A percentile compares a stretch with the other conserved stretches of the same genome.
Evolutionary conservation across 2,888 invertebrate species (phyloP).

Genomic region (Eurytoma adleriae): DNA sequence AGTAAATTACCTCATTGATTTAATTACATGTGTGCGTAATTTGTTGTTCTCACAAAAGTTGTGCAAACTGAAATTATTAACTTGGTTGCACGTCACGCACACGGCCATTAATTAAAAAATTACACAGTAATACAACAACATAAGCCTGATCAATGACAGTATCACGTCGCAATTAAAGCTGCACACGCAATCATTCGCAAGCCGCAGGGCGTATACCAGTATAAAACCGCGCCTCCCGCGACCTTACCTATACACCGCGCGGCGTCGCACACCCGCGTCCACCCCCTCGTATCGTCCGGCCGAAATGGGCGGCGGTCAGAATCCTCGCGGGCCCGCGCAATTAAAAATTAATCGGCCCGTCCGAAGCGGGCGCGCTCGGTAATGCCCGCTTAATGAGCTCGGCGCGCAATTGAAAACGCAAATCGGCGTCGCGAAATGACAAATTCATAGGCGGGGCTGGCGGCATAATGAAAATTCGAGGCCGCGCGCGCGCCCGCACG

Average conservation of each 20-base stretch:
- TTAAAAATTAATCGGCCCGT: background rate
- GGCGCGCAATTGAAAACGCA: slow-evolving; percentile 5
- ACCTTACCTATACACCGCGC: background rate
- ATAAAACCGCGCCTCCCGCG: too few relatives aligned
- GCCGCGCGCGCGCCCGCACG: background rate
- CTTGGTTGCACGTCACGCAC: too few relatives aligned
- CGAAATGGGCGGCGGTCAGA: background rate
- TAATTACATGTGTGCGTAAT: too few relatives aligned
- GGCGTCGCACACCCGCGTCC: background rate
- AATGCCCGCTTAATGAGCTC: slow-evolving; percentile 5
- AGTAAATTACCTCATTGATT: too few relatives aligned
- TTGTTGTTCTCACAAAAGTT: too few relatives aligned
- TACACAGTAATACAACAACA: background rate
- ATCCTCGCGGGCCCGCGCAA: background rate
- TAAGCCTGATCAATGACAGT: too few relatives aligned
- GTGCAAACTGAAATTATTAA: too few relatives aligned
- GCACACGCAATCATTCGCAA: too few relatives aligned
- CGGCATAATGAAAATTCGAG: slow-evolving; percentile 34
- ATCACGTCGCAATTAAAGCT: too few relatives aligned
- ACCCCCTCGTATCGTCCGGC: background rate
- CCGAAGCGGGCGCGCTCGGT: too few relatives aligned
- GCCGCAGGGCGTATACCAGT: too few relatives aligned
- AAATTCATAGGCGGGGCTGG: slow-evolving; percentile 1
- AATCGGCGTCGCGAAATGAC: slow-evolving; percentile 8
- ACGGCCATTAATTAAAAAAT: background rate